Evolutionary conservation across 1,140 invertebrate genomes (phyloP).

Genomic region (Drosophila azteca): DNA sequence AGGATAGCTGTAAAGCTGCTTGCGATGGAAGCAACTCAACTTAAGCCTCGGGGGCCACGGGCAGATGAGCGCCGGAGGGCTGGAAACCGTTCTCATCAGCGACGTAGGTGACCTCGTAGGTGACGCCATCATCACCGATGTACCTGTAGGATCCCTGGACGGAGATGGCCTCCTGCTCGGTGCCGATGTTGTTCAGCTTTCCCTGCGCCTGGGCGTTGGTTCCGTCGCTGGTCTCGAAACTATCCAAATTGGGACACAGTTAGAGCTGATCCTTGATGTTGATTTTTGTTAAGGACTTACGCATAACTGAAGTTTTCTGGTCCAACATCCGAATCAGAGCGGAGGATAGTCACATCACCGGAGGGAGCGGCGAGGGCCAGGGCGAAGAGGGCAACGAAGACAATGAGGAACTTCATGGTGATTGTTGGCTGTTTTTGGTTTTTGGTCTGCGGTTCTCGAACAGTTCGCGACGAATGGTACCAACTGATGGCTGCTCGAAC

Average conservation of each 20-base stretch:
- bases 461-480: too few relatives aligned
- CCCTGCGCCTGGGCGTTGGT: background rate
- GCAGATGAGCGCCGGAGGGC: constrained; percentile 87
- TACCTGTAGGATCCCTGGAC: constrained; percentile 86
- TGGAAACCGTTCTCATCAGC: constrained; percentile 91
- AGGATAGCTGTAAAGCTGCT: background rate
- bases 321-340: constrained; percentile 28
- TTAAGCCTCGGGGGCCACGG: constrained; percentile 72
- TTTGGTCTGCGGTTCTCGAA: constrained; percentile 19
- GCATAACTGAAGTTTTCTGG: constrained; percentile 50
- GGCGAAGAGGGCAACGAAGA: constrained; percentile 73
- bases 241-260: constrained; percentile 4
- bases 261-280: background rate
- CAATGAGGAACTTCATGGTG: constrained; percentile 73
- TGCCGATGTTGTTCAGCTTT: constrained; percentile 38
- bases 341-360: background rate
- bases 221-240: constrained; percentile 58
- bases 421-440: constrained; percentile 27
- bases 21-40: background rate
- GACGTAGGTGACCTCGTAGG: constrained; percentile 87
- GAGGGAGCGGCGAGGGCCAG: constrained; percentile 45
- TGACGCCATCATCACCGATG: constrained; percentile 86
- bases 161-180: constrained; percentile 74
- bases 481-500: background rate
- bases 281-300: constrained; percentile 10